Conservation (phyloP, 2,888 invertebrate species). For the Pardosa pseudoannulata region DNA sequence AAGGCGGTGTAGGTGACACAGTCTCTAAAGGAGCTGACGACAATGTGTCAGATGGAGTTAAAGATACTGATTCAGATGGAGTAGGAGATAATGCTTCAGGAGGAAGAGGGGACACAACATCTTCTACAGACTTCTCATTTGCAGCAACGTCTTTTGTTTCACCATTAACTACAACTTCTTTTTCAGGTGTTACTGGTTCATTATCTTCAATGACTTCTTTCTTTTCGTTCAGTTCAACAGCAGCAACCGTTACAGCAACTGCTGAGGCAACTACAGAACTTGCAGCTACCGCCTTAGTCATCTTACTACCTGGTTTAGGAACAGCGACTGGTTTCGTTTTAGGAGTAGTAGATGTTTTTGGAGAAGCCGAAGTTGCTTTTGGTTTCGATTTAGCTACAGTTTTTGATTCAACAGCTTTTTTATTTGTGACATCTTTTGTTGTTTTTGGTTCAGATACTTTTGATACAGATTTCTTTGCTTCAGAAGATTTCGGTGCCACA, state of each 20-base stretch:
- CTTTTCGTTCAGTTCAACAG: constrained; percentile 79
- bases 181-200: constrained; percentile 14
- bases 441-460: constrained; percentile 50
- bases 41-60: constrained; percentile 60
- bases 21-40: constrained; percentile 63
- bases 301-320: constrained; percentile 35
- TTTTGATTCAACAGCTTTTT: constrained; percentile 55
- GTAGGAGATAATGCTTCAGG: constrained; percentile 57
- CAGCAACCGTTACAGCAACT: constrained; percentile 80
- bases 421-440: constrained; percentile 59
- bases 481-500: constrained; percentile 27
- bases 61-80: constrained; percentile 62
- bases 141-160: constrained; percentile 21
- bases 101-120: constrained; percentile 47
- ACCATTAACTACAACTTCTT: constrained; percentile 1
- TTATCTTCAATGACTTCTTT: constrained; percentile 47
- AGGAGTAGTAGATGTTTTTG: constrained; percentile 53
- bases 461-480: constrained; percentile 38
- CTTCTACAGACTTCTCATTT: constrained; percentile 35
- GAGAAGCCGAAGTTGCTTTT: constrained; percentile 35
- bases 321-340: constrained; percentile 42
- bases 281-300: constrained; percentile 78
- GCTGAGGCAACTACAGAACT: constrained; percentile 81
- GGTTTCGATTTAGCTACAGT: constrained; percentile 55
- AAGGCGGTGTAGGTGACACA: constrained; percentile 58